Evolutionary conservation across 2,113 vertebrate species (phyloP).

Genomic region (Daboia siamensis): DNA sequence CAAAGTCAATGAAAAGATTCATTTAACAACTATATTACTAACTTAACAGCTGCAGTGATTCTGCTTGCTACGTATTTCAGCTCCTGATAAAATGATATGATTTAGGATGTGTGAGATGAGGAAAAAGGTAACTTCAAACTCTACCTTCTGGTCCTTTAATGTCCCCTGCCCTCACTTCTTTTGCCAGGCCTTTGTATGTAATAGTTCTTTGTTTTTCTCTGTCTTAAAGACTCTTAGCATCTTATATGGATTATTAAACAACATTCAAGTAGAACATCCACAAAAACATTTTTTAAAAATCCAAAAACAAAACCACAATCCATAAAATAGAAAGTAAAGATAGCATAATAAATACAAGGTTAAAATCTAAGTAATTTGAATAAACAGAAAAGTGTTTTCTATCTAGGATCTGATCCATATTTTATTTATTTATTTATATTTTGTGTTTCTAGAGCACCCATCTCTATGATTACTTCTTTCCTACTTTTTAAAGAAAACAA

Average conservation of each 20-base stretch:
- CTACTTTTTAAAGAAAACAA: neutral
- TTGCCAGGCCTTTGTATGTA: neutral
- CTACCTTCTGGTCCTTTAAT: neutral
- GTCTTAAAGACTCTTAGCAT: neutral
- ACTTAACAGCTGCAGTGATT: neutral
- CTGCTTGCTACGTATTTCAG: neutral
- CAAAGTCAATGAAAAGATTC: neutral
- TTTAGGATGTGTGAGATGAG: neutral
- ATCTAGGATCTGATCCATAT: neutral
- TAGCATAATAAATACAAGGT: neutral
- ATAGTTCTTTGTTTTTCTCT: neutral
- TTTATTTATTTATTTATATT: neutral
- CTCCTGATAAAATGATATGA: neutral
- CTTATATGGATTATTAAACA: neutral
- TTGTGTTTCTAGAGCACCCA: neutral
- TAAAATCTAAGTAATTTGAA: neutral
- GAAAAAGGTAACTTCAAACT: neutral
- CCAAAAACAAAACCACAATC: neutral
- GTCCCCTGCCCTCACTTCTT: neutral
- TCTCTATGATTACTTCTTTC: neutral
- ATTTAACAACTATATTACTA: neutral
- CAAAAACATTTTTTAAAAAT: neutral
- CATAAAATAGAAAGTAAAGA: neutral
- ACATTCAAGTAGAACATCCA: neutral
- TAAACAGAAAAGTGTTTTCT: neutral